A percentile compares a stretch with the other conserved stretches of the same genome.
Evolutionary conservation across 2,888 invertebrate genomes (phyloP).

Genomic region (Drosophila maculinotata): DNA sequence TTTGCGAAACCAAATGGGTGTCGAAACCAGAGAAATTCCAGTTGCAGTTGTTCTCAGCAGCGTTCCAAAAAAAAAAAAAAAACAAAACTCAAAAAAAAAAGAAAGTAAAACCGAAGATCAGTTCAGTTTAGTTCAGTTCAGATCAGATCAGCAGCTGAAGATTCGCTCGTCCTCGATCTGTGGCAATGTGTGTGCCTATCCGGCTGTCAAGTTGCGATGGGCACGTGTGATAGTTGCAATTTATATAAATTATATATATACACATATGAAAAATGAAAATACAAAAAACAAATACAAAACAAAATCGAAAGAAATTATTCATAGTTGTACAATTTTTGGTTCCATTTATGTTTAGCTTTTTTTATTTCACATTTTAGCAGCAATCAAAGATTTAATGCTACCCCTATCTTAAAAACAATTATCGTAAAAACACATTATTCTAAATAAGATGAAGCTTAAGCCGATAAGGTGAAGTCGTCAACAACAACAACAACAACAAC

Average conservation of each 20-base stretch:
- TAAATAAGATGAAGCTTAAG: constrained; percentile 38
- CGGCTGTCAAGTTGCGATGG: constrained; percentile 57
- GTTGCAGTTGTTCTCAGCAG: constrained; percentile 78
- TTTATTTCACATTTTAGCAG: constrained; percentile 60
- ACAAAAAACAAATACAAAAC: constrained; percentile 32
- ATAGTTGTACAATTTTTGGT: constrained; percentile 56
- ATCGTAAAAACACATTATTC: constrained; percentile 55
- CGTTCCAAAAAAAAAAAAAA: constrained; percentile 47
- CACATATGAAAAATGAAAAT: constrained; percentile 36
- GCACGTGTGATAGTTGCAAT: constrained; percentile 81
- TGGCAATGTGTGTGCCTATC: constrained; percentile 76
- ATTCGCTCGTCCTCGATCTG: constrained; percentile 66
- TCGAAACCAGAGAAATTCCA: constrained; percentile 62
- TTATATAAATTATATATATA: constrained; percentile 73
- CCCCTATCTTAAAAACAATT: constrained; percentile 60
- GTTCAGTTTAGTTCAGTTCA: constrained; percentile 40
- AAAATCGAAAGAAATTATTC: constrained; percentile 56
- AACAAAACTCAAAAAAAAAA: constrained; percentile 16
- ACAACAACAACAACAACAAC: constrained; percentile 21
- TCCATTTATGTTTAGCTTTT: constrained; percentile 54
- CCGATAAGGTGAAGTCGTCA: constrained; percentile 50
- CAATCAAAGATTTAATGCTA: constrained; percentile 80
- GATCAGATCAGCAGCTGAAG: constrained; percentile 64
- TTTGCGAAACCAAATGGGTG: constrained; percentile 7
- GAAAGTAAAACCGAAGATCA: constrained; percentile 44